Evolutionary conservation across 92 coral and sea anemone genomes (phyloP).

Genomic region (Phymanthus crucifer): DNA sequence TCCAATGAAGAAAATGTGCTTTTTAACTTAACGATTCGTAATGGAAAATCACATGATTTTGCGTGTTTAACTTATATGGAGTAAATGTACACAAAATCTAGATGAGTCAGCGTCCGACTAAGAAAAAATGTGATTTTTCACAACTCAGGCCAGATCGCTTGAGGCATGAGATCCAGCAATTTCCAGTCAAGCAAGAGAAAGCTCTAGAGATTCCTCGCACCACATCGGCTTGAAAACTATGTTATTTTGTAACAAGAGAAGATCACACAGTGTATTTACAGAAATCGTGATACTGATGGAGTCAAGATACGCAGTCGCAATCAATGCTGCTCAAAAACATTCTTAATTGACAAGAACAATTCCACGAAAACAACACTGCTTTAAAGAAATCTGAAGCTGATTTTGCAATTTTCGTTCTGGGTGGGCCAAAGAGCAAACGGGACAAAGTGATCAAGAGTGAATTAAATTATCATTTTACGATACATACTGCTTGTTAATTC

Average conservation of each 20-base stretch:
- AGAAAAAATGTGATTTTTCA: neutral
- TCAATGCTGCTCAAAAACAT: neutral
- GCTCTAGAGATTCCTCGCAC: neutral
- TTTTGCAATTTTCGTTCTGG: neutral
- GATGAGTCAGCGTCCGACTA: neutral
- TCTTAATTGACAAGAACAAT: neutral
- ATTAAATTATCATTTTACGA: constrained; percentile 2
- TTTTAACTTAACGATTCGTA: neutral
- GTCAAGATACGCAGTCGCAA: neutral
- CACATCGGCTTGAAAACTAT: neutral
- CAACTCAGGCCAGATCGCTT: neutral
- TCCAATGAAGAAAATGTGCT: neutral
- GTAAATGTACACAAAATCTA: neutral
- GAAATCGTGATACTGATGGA: neutral
- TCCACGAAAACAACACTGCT: neutral
- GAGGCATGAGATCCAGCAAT: neutral
- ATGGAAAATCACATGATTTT: constrained; percentile 18
- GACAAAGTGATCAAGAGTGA: neutral
- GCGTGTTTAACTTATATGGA: neutral
- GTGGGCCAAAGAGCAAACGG: neutral
- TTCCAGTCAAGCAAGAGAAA: neutral
- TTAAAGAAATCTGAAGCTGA: neutral
- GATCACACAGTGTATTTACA: neutral
- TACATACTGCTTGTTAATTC: neutral
- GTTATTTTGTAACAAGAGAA: neutral